phyloP scores from a whole-genome alignment of 2,888 invertebrate species.

The Aleiodes testaceus region DNA sequence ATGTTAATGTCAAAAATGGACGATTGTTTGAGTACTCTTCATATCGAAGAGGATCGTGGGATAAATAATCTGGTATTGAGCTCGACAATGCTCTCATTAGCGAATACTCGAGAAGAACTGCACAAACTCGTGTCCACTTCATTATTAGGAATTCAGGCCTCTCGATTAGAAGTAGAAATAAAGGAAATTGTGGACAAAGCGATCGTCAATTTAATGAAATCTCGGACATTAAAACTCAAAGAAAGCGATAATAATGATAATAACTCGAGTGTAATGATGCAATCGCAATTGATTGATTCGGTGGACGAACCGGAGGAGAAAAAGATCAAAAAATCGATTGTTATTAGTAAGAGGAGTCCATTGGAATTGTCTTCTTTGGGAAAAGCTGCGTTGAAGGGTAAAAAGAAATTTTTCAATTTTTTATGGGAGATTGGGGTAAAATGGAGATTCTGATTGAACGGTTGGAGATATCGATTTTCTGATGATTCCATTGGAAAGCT shows the following conservation, averaged over 20 bases:
- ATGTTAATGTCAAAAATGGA: conserved; percentile 81
- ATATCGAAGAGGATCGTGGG: conserved; percentile 75
- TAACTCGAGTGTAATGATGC: conserved; percentile 62
- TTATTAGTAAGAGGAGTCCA: conserved; percentile 71
- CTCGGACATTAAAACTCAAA: conserved; percentile 70
- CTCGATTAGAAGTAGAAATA: conserved; percentile 70
- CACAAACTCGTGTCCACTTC: conserved; percentile 77
- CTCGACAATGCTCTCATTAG: conserved; percentile 80
- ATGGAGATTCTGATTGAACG: no score
- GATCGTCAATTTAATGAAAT: conserved; percentile 73
- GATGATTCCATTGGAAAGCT: no score
- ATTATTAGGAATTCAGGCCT: conserved; percentile 80
- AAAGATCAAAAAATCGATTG: conserved; percentile 54
- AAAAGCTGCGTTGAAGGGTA: conserved; percentile 87
- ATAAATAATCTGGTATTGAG: conserved; percentile 80
- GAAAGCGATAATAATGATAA: conserved; percentile 53
- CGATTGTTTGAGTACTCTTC: conserved; percentile 78
- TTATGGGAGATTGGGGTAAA: no score
- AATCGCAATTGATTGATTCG: conserved; percentile 56
- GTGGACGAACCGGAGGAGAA: conserved; percentile 35
- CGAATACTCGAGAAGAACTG: conserved; percentile 75
- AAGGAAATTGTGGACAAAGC: conserved; percentile 73
- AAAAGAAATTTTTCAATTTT: conserved; percentile 17
- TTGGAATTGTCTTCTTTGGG: conserved; percentile 82
- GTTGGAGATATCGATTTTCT: no score